Evolutionary conservation across 2,888 invertebrate genomes (phyloP).

Genomic region (Melanophora roralis): DNA sequence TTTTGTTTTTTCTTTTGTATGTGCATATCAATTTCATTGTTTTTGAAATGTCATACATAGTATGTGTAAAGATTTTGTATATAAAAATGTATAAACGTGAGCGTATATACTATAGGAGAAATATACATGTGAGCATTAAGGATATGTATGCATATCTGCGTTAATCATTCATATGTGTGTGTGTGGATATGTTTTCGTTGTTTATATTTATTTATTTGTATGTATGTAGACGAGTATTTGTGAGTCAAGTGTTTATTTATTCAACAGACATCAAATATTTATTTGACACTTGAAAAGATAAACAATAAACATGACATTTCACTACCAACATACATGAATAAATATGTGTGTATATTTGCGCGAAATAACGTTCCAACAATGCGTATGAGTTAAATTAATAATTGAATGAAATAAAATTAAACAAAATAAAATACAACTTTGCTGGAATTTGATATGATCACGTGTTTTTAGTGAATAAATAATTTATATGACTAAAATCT

Average conservation of each 20-base stretch:
- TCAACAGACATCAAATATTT: slow-evolving; percentile 61
- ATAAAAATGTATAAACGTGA: neutral
- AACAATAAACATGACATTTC: slow-evolving; percentile 53
- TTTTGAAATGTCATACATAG: neutral
- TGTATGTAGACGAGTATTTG: neutral
- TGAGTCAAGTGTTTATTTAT: slow-evolving; percentile 59
- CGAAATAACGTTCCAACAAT: neutral
- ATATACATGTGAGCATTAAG: neutral
- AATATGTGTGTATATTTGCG: neutral
- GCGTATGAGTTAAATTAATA: slow-evolving; percentile 25
- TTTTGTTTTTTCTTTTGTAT: slow-evolving; percentile 22
- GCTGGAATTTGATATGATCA: neutral
- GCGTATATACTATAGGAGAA: too few relatives aligned
- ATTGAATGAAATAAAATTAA: too few relatives aligned
- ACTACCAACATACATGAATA: neutral
- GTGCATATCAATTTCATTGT: slow-evolving; percentile 33
- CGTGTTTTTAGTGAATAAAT: too few relatives aligned
- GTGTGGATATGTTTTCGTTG: neutral
- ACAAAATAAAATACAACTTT: neutral
- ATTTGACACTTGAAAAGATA: slow-evolving; percentile 63
- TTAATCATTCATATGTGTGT: neutral
- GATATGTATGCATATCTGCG: neutral
- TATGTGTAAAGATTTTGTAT: neutral
- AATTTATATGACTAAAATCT: too few relatives aligned
- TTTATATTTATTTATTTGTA: slow-evolving; percentile 19